phyloP scores from a whole-genome alignment of 2,113 vertebrate species.

The Strigops habroptila region DNA sequence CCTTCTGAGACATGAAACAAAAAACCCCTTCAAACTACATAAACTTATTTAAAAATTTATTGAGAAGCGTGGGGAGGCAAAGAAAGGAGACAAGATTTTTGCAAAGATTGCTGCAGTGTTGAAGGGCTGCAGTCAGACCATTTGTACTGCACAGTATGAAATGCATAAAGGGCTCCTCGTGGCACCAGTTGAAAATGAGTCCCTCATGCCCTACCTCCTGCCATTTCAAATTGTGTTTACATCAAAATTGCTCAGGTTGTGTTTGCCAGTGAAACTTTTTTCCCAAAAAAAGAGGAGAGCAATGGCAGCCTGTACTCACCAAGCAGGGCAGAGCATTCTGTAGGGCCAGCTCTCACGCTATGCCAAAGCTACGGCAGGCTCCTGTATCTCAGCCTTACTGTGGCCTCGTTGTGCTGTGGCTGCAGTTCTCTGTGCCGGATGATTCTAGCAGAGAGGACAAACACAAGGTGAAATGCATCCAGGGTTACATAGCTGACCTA shows the following conservation, averaged over 20 bases:
- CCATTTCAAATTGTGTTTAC: not conserved
- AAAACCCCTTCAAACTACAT: rapidly evolving
- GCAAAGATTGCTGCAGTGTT: not conserved
- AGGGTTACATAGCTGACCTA: not conserved
- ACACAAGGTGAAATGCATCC: not conserved
- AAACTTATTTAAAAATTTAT: not conserved
- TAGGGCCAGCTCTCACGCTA: not conserved
- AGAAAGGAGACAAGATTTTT: not conserved
- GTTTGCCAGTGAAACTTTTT: not conserved
- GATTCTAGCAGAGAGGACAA: not conserved
- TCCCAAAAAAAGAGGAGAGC: not conserved
- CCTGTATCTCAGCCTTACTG: not conserved
- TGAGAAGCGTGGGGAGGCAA: not conserved
- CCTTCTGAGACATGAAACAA: not conserved
- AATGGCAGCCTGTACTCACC: not conserved
- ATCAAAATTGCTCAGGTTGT: not conserved
- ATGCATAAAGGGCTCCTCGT: not conserved
- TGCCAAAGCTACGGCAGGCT: rapidly evolving
- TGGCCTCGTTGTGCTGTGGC: not conserved
- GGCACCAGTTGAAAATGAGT: not conserved
- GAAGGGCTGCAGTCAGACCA: not conserved
- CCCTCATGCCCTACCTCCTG: not conserved
- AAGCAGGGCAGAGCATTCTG: not conserved
- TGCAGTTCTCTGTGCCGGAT: not conserved
- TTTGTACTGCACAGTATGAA: not conserved